These are phyloP conservation scores for Falco novaeseelandiae DNA, from an alignment of 2,797 vertebrate genomes.

Conservation along the genomic window DNA sequence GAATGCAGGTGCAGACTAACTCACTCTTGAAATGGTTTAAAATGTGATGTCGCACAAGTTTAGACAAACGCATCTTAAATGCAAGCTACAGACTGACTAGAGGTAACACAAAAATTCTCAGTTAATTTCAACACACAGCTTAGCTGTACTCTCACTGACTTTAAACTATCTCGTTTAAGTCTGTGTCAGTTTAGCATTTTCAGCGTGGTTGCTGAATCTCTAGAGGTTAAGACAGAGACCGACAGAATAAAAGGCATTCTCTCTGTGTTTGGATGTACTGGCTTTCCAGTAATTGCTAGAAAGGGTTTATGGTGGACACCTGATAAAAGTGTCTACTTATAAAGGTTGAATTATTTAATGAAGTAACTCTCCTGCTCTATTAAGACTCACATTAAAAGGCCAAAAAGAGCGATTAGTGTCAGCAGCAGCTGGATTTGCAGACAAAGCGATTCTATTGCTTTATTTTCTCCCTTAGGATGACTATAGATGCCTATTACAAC, in stretches of 20 bases:
- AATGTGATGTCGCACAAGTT: not conserved
- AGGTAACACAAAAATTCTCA: not conserved
- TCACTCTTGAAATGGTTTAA: not conserved
- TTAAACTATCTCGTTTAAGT: not conserved
- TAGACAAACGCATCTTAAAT: not conserved
- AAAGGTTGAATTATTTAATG: slow-evolving; percentile 5
- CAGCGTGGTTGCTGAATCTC: not conserved
- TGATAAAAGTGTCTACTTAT: not conserved
- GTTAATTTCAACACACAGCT: not conserved
- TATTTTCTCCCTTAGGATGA: not conserved
- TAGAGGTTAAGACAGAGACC: not conserved
- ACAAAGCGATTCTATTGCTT: not conserved
- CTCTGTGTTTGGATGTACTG: not conserved
- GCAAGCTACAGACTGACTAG: not conserved
- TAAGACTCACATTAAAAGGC: not conserved
- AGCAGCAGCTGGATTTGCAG: not conserved
- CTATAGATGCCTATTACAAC: not conserved
- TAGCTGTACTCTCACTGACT: not conserved
- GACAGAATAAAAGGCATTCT: not conserved
- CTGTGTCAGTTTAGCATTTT: not conserved
- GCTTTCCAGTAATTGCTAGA: not conserved
- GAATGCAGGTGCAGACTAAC: not conserved
- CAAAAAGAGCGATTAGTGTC: not conserved
- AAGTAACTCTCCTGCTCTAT: not conserved
- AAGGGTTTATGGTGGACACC: not conserved